Conservation (phyloP, 2,113 vertebrate species). For the Monopterus albus region DNA sequence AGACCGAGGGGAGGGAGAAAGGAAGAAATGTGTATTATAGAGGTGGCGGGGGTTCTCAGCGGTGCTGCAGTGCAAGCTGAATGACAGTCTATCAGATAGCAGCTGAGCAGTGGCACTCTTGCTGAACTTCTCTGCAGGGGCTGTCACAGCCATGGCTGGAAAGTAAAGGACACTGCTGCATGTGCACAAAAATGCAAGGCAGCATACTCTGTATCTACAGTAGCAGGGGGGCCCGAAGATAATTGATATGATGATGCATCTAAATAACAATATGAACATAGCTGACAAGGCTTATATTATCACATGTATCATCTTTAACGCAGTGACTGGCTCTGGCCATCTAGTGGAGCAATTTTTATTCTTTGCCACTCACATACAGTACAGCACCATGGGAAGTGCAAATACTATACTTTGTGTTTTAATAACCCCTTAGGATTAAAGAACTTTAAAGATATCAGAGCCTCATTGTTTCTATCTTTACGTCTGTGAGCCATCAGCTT, state of each 20-base stretch:
- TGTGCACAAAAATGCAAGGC: not conserved
- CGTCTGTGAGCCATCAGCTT: not conserved
- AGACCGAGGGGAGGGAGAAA: conserved; percentile 13
- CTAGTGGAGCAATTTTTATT: conserved; percentile 11
- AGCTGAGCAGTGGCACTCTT: conserved; percentile 34
- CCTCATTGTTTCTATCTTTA: not conserved
- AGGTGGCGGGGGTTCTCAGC: conserved; percentile 35
- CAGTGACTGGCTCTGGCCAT: not conserved
- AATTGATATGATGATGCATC: not conserved
- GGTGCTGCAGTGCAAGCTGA: conserved; percentile 40
- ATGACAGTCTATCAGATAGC: conserved; percentile 67
- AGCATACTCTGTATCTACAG: not conserved
- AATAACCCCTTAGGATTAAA: no score
- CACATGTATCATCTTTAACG: not conserved
- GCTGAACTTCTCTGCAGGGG: conserved; percentile 34
- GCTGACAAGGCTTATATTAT: not conserved
- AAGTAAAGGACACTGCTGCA: not conserved
- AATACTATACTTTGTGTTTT: no score
- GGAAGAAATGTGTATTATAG: conserved; percentile 29
- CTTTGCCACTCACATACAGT: not conserved
- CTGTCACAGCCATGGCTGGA: conserved; percentile 36
- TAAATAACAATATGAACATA: not conserved
- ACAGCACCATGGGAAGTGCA: not conserved
- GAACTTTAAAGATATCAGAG: not conserved
- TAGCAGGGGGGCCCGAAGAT: not conserved